These are phyloP conservation scores for Omphaloscelis lunosa DNA, from an alignment of 2,888 invertebrate genomes.

Conservation along the genomic window DNA sequence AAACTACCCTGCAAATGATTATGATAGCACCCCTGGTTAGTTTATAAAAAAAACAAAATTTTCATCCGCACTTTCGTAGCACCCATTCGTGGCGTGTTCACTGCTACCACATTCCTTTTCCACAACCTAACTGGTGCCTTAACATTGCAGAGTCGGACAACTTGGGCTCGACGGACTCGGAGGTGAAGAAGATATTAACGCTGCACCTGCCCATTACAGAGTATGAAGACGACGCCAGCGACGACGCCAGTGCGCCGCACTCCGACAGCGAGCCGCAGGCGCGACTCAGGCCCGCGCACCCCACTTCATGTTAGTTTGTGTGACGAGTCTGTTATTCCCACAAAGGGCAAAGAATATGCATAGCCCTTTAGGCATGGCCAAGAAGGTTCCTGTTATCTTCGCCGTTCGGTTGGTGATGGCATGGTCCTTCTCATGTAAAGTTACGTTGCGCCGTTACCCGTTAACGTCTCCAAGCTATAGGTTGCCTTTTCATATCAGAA, in stretches of 20 bases:
- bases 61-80: slow-evolving; percentile 46
- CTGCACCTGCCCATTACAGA: slow-evolving; percentile 98
- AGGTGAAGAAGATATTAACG: slow-evolving; percentile 97
- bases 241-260: slow-evolving; percentile 91
- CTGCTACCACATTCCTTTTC: slow-evolving; percentile 38
- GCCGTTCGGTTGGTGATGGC: not conserved
- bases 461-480: not conserved
- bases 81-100: slow-evolving; percentile 52
- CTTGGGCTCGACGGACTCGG: slow-evolving; percentile 98
- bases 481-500: not conserved
- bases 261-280: slow-evolving; percentile 88
- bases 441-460: not conserved
- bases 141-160: slow-evolving; percentile 95
- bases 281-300: slow-evolving; percentile 82
- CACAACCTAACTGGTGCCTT: slow-evolving; percentile 31
- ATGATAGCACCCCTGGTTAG: slow-evolving; percentile 9
- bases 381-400: not conserved
- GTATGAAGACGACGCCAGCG: slow-evolving; percentile 96
- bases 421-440: not conserved
- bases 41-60: not conserved
- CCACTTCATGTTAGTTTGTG: slow-evolving; percentile 81
- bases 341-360: not conserved
- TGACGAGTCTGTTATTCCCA: not conserved
- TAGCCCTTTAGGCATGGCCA: not conserved
- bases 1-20: slow-evolving; percentile 5